phyloP scores from a whole-genome alignment of 2,888 invertebrate genomes.

The Aspidapion aeneum region DNA sequence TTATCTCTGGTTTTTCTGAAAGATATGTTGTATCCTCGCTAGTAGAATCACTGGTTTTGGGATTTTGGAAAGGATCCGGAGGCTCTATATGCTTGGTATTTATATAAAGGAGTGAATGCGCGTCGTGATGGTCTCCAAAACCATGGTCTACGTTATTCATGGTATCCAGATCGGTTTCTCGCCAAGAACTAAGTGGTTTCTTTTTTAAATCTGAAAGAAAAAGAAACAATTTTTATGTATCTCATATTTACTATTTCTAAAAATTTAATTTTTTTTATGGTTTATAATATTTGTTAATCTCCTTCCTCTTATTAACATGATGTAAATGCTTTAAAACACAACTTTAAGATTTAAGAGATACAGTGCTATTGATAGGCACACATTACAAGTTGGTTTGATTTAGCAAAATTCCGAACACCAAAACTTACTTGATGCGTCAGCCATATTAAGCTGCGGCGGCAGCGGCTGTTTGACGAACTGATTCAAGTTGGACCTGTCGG shows the following conservation, averaged over 20 bases:
- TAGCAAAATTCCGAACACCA: no score
- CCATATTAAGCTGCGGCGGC: conserved; percentile 5
- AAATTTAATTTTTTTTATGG: no score
- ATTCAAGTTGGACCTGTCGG: conserved; percentile 63
- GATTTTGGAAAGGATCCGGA: conserved; percentile 58
- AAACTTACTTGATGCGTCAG: conserved; percentile 12
- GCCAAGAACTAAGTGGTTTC: conserved; percentile 69
- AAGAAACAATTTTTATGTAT: not conserved
- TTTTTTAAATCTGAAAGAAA: conserved; percentile 48
- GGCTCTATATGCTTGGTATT: conserved; percentile 48
- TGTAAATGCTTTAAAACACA: no score
- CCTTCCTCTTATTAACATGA: no score
- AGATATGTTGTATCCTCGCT: conserved; percentile 39
- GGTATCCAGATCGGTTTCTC: conserved; percentile 87
- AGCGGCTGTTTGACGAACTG: conserved; percentile 39
- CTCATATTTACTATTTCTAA: no score
- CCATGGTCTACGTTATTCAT: conserved; percentile 73
- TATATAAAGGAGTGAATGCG: conserved; percentile 61
- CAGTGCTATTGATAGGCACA: no score
- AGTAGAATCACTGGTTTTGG: conserved; percentile 49
- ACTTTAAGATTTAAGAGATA: no score
- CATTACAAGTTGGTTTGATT: no score
- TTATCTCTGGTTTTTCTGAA: conserved; percentile 80
- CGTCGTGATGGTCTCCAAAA: conserved; percentile 41
- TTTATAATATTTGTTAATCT: no score